Conservation (phyloP, 2,888 invertebrate genomes). For the Mesorhabditis spiculigera region DNA sequence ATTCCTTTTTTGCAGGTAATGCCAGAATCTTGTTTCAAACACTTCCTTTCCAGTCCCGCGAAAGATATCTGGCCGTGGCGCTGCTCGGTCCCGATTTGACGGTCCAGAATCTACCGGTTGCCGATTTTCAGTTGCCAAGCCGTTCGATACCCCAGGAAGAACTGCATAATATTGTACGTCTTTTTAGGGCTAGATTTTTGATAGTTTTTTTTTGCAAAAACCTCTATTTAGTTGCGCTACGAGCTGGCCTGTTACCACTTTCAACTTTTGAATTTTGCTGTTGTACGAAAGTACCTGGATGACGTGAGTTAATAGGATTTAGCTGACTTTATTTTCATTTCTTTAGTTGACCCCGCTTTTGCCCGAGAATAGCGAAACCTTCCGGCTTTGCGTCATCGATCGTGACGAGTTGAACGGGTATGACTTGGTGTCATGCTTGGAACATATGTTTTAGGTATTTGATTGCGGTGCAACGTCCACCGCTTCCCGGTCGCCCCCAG, state of each 20-base stretch:
- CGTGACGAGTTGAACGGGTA: background rate
- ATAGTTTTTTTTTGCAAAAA: conserved; percentile 2
- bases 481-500: background rate
- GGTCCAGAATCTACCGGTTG: background rate
- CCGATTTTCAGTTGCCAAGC: background rate
- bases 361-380: background rate
- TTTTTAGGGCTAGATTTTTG: background rate
- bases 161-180: background rate
- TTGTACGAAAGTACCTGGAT: background rate
- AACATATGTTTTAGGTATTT: background rate
- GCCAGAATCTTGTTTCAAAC: background rate
- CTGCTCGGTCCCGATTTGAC: background rate
- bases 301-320: conserved; percentile 1
- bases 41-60: background rate
- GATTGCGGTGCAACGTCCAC: background rate
- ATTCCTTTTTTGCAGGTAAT: background rate
- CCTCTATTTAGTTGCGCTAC: conserved; percentile 16
- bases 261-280: background rate
- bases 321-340: background rate
- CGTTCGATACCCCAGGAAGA: background rate
- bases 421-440: background rate
- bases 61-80: background rate
- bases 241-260: conserved; percentile 17
- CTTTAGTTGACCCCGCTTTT: background rate
- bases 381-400: background rate